phyloP scores from a whole-genome alignment of 2,797 vertebrate genomes.

The Paramormyrops hopkinsi region DNA sequence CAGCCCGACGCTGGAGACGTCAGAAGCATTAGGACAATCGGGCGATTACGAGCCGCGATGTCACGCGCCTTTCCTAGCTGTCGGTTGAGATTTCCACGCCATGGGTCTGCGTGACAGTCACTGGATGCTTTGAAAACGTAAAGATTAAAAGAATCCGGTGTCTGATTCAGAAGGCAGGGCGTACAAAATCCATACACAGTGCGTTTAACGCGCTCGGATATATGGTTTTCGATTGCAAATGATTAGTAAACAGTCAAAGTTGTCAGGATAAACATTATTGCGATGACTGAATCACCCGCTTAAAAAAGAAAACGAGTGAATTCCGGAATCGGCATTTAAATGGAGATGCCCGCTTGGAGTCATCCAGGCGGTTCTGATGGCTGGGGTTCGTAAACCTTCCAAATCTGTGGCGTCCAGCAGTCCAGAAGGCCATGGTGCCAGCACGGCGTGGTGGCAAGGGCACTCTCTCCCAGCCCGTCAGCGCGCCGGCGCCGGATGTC shows the following conservation, averaged over 20 bases:
- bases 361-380: neutral
- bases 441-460: constrained; percentile 45
- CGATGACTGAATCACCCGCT: neutral
- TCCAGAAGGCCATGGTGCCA: neutral
- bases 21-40: neutral
- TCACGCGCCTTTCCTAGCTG: neutral
- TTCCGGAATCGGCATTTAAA: neutral
- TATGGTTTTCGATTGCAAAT: neutral
- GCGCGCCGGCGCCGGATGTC: constrained; percentile 74
- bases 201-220: neutral
- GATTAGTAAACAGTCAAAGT: neutral
- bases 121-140: neutral
- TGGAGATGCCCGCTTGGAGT: constrained; percentile 1
- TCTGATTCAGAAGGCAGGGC: neutral
- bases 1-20: neutral
- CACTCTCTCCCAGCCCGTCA: constrained; percentile 69
- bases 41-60: neutral
- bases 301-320: neutral
- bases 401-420: constrained; percentile 9
- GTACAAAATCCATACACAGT: neutral
- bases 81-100: neutral
- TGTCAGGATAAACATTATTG: neutral
- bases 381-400: neutral
- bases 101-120: neutral
- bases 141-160: neutral